Base-by-base conservation (phyloP, 2,888 invertebrate species). In the Eupithecia inturbata region DNA sequence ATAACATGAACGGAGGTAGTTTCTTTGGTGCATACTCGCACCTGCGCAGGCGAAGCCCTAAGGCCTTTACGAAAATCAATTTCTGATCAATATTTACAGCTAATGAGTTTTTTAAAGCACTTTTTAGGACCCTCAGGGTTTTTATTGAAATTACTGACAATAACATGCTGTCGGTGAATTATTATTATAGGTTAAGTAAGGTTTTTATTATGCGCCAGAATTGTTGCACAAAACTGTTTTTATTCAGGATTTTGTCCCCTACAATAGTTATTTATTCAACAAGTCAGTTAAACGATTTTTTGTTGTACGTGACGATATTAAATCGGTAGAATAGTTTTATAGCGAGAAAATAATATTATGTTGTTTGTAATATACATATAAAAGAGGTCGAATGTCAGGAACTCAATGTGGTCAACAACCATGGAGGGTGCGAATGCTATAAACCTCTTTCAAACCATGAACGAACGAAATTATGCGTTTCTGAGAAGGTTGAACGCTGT, bases 21-120 rank as follows among this genome's bases (percentile, higher is more conserved):
- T 22, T n/a, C n/a, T n/a, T 9, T 53, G 22, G 22, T 26, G 57
- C 26, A 57, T 26, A 6, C 26, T 70, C 53, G 68, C 74, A 74
- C 68, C 71, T 67, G 75, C 72, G 31, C 5, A 66, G 49, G 39
- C 28, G 16, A n/a, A 31, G 28, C 68, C 31, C 62, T 66, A 22
- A 75, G 78, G 75, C 67, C 3, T 78, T 53, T 22, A 75, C 12
- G 39, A 77, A 79, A 80, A 79, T 77, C 77, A 76, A 77, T 80
- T 79, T 79, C 75, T 66, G 77, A 78, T 80, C 78, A 77, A 77
- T 79, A 78, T 77, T 80, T 73, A 72, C 70, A 77, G 79, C 77
- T 80, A 80, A 80, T 80, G 79, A 78, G 71, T 75, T 78, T 79
- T 77, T 76, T 60, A 78, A 77, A 70, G 75, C 71, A 77, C 74